Base-by-base conservation (phyloP, 64 coral and sea anemone species). In the Dendrophyllia cribrosa region DNA sequence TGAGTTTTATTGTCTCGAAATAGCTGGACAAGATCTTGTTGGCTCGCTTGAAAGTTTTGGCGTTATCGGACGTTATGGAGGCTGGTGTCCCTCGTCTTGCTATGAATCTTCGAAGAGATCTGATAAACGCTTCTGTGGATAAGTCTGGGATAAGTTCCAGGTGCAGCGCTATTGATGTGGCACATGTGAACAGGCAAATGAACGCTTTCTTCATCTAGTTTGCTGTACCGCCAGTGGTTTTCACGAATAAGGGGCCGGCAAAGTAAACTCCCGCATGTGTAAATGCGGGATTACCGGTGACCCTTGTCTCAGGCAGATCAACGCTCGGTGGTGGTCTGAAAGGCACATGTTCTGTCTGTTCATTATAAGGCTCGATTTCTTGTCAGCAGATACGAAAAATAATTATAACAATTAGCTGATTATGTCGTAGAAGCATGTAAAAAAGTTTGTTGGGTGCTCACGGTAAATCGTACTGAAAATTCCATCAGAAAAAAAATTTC, bases 11-110 rank as follows among this genome's bases (percentile, higher is more conserved):
- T 61, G 72, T 69, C 66, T 21, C 61, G 49, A 87, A 96, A 59
- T 87, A 91, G 75, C 44, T 25, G 59, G 20, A 43, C 82, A 13
- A 93, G 73, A 24, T 85, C 69, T 94, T 94, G 15, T 93, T 82
- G n/a, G 88, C 95, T 74, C 67, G 64, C 71, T 93, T 85, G 93
- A 93, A 97, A 44, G 88, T 93, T 49, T 93, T 93, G 46, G 91
- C 83, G 80, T 91, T 96, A 67, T 96, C 80, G 51, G 90, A 87
- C 4, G 86, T 93, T 53, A 96, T 86, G 16, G 72, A 92, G 43
- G 45, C 53, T 44, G 95, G 86, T 84, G 46, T 86, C 22, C 91
- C 91, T 3, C 81, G 77, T 86, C 72, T 85, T 21, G 86, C 77
- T 23, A 89, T 65, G 79, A 93, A 93, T n/a, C 89, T 88, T 3